These are phyloP conservation scores for Gonatopus flavifemur DNA, from an alignment of 1,140 invertebrate species.

Conservation along the genomic window DNA sequence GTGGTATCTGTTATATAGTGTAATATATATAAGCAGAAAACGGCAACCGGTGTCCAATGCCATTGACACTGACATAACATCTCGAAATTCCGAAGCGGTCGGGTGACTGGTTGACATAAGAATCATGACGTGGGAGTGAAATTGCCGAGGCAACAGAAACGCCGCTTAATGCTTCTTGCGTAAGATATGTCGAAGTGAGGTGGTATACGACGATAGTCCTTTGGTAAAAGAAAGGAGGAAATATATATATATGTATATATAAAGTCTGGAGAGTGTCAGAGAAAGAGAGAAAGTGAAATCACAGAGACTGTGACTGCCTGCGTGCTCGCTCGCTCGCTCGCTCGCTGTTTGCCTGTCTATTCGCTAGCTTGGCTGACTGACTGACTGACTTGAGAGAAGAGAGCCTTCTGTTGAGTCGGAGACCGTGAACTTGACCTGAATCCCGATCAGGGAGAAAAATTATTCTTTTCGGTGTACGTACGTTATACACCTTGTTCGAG, in stretches of 20 bases:
- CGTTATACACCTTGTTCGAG: too few species aligned
- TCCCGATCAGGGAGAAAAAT: slow-evolving; percentile 42
- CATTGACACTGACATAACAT: slow-evolving; percentile 44
- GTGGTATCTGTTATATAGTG: too few species aligned
- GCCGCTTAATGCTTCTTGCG: slow-evolving; percentile 22
- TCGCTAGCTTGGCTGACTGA: too few species aligned
- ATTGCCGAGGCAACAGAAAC: slow-evolving; percentile 14
- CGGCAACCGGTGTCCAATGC: too few species aligned
- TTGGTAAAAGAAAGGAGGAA: slow-evolving; percentile 11
- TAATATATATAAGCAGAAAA: too few species aligned
- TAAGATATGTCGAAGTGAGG: slow-evolving; percentile 13
- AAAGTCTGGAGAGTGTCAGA: not conserved
- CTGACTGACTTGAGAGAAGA: too few species aligned
- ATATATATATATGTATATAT: not conserved
- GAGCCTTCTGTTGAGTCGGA: slow-evolving; percentile 24
- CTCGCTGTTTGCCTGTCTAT: too few species aligned
- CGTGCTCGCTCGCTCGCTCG: too few species aligned
- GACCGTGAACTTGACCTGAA: slow-evolving; percentile 46
- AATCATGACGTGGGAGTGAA: slow-evolving; percentile 23
- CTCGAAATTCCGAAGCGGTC: too few species aligned
- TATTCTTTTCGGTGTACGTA: too few species aligned
- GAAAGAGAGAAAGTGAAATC: slow-evolving; percentile 21
- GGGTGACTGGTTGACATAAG: not conserved
- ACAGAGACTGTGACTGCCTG: too few species aligned
- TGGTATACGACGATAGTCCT: slow-evolving; percentile 3